Evolutionary conservation across 2,888 invertebrate species (phyloP).

Genomic region (Galerucella calmariensis): DNA sequence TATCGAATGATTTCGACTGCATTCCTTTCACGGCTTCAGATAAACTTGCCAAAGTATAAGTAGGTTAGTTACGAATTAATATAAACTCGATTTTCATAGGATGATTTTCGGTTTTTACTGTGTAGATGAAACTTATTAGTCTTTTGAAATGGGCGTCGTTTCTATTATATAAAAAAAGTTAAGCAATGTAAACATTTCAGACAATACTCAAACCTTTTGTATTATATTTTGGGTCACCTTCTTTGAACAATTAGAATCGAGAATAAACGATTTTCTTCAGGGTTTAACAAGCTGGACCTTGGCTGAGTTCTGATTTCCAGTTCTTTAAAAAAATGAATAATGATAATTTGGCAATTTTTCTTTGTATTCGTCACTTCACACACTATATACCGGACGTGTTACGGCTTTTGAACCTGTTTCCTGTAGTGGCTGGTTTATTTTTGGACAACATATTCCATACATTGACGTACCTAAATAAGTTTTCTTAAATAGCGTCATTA

Average conservation of each 20-base stretch:
- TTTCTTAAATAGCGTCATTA: no score
- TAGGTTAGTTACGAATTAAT: no score
- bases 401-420: conserved; percentile 30
- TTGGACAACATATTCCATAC: conserved; percentile 21
- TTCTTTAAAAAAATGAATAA: conserved; percentile 23
- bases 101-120: no score
- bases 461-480: conserved; percentile 9
- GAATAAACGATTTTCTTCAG: conserved; percentile 15
- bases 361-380: conserved; percentile 31
- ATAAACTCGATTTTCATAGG: no score
- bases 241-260: conserved; percentile 17
- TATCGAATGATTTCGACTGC: no score
- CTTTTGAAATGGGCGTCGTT: neutral
- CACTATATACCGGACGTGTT: conserved; percentile 27
- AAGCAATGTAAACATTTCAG: neutral
- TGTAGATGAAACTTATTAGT: no score
- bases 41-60: no score
- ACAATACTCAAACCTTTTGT: conserved; percentile 9
- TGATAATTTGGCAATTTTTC: conserved; percentile 35
- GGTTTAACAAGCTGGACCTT: conserved; percentile 21
- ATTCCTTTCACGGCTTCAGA: no score
- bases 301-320: conserved; percentile 23
- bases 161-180: neutral
- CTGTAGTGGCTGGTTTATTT: conserved; percentile 18
- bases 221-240: conserved; percentile 23